A percentile compares a stretch with the other conserved stretches of the same genome.
Conservation (phyloP, 2,888 invertebrate species). For the Conomelus anceps region DNA sequence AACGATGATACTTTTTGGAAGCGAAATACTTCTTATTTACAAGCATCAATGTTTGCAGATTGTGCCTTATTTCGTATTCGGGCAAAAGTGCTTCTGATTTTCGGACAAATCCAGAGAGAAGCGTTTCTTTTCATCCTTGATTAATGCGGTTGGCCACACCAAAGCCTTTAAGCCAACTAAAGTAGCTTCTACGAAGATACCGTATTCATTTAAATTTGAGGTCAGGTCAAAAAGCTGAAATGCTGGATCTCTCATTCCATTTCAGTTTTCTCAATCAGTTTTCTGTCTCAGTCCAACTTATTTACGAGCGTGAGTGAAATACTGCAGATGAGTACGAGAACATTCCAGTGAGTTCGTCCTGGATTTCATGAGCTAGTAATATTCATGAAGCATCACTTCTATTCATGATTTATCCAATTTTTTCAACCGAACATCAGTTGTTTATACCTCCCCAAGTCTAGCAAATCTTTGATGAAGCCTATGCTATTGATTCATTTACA, state of each 20-base stretch:
- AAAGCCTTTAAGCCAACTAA: neutral
- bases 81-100: neutral
- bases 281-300: neutral
- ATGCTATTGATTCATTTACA: neutral
- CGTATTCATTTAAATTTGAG: neutral
- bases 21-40: neutral
- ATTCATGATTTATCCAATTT: neutral
- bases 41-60: neutral
- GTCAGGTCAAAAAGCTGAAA: neutral
- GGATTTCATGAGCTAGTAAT: neutral
- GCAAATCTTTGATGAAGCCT: neutral
- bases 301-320: neutral
- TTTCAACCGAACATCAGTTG: neutral
- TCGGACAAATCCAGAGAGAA: neutral
- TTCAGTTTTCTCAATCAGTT: no score
- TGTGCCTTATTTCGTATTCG: neutral
- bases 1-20: neutral
- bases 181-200: neutral
- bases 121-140: neutral
- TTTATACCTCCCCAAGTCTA: neutral
- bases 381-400: neutral
- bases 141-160: neutral
- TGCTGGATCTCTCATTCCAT: neutral
- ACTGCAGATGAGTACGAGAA: neutral
- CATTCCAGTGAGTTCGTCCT: neutral